phyloP scores from a whole-genome alignment of 2,113 vertebrate species.

The Dasyornis broadbenti region DNA sequence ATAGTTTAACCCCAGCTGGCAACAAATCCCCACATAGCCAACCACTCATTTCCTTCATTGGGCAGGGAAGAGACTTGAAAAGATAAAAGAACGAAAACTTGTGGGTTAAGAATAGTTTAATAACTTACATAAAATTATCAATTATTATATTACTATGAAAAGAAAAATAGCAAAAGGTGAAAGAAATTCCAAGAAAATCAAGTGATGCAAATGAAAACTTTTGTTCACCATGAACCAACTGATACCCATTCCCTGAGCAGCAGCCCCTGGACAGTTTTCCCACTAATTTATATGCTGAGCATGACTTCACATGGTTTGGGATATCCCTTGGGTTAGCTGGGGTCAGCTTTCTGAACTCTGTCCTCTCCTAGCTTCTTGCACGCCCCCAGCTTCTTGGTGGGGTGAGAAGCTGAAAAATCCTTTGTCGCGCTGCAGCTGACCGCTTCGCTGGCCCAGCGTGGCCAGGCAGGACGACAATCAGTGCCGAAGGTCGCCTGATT shows the following conservation, averaged over 20 bases:
- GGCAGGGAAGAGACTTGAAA: background rate
- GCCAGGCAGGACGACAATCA: too few species aligned
- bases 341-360: background rate
- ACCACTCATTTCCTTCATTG: background rate
- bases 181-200: background rate
- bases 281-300: background rate
- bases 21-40: background rate
- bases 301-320: background rate
- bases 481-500: too few species aligned
- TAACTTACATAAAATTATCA: background rate
- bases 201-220: background rate
- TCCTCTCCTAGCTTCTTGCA: too few species aligned
- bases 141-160: background rate
- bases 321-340: background rate
- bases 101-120: background rate
- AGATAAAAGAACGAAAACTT: background rate
- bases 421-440: too few species aligned
- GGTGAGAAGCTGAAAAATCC: background rate
- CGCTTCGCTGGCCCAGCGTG: too few species aligned
- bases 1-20: too few species aligned
- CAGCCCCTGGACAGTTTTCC: background rate
- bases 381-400: background rate
- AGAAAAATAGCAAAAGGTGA: background rate
- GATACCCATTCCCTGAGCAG: background rate
- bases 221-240: background rate